phyloP scores from a whole-genome alignment of 2,797 vertebrate genomes.

The Parauchenoglanis ngamensis region DNA sequence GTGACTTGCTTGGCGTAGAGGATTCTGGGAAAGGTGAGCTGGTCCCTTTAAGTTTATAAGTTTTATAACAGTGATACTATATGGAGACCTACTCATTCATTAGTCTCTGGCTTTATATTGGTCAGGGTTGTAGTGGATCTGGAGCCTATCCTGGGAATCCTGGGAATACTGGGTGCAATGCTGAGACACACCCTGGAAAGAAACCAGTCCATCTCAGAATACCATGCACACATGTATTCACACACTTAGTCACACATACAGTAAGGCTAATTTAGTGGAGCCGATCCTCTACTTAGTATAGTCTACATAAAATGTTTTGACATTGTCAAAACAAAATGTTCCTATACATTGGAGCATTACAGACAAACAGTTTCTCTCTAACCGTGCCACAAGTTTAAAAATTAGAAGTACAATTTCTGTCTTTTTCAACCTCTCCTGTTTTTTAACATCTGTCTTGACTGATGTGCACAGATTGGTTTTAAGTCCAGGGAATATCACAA shows the following conservation, averaged over 20 bases:
- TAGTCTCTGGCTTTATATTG: not conserved
- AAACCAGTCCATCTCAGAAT: not conserved
- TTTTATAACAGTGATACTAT: not conserved
- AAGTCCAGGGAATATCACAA: not conserved
- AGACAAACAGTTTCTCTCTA: not conserved
- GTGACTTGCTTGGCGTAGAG: no score
- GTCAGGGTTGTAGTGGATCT: not conserved
- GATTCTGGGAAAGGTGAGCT: no score
- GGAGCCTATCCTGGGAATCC: not conserved
- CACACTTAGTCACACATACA: not conserved
- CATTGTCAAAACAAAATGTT: no score
- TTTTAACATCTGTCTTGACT: not conserved
- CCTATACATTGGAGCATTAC: not conserved
- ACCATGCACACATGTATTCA: not conserved
- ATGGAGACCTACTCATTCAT: not conserved
- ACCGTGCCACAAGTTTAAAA: not conserved
- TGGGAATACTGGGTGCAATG: not conserved
- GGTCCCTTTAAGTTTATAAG: no score
- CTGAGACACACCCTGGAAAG: not conserved
- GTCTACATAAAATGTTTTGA: not conserved
- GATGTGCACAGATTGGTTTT: not conserved
- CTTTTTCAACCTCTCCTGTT: not conserved
- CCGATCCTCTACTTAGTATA: not conserved
- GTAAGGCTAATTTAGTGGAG: not conserved
- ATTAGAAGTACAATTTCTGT: not conserved